Evolutionary conservation across 2,113 vertebrate species (phyloP).

Genomic region (Salvelinus fontinalis): DNA sequence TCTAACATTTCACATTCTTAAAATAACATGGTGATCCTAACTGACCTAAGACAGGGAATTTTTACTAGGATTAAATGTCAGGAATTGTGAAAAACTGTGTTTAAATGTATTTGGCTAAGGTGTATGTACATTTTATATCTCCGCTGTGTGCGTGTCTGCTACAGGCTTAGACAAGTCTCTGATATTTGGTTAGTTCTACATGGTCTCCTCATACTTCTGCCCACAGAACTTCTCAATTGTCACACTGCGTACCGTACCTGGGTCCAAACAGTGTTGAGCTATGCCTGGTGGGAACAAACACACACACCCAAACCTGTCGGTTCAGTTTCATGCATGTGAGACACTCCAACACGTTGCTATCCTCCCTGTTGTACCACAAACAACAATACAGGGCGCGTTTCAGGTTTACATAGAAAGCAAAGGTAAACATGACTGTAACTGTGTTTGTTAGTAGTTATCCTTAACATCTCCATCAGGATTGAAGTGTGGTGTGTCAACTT

Average conservation of each 20-base stretch:
- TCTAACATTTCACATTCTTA: no score
- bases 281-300: conserved; percentile 75
- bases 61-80: no score
- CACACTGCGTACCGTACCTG: conserved; percentile 82
- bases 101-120: no score
- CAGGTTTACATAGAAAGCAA: background rate
- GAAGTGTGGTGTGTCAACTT: conserved; percentile 93
- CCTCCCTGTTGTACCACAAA: background rate
- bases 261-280: conserved; percentile 89
- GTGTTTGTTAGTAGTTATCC: conserved; percentile 41
- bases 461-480: conserved; percentile 91
- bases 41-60: no score
- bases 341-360: background rate
- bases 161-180: conserved; percentile 81
- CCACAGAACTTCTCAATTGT: conserved; percentile 85
- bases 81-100: no score
- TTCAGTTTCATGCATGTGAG: background rate
- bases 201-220: conserved; percentile 88
- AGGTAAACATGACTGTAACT: background rate
- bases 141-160: conserved; percentile 18
- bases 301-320: background rate
- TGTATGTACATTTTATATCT: background rate
- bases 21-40: no score
- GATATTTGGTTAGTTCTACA: conserved; percentile 84
- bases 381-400: background rate